Evolutionary conservation across 1,140 invertebrate genomes (phyloP), one percentile per base, ranked within the genome.

Genomic region (Drosophila pallidifrons): DNA sequence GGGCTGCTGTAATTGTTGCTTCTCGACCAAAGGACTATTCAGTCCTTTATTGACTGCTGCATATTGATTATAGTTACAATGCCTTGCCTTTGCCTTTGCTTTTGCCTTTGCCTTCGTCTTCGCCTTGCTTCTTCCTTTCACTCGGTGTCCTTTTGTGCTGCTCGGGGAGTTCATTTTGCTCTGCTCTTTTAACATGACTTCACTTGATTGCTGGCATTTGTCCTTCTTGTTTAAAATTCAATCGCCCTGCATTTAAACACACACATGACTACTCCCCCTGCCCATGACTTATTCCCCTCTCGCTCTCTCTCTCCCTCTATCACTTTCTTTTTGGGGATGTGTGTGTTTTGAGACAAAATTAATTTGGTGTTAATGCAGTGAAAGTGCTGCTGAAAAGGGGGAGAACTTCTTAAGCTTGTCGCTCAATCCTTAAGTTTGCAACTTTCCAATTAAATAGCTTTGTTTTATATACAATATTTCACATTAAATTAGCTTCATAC

Each of bases 291-390:
- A 20, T 25, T 25, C 16, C 38, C 13, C 13, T 28, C 25, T 13
- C 7, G 3, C 41, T 72, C 66, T 25, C 13, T 61, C 54, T 15
- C 41, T 43, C 15, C n/a, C 15, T 30, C 49, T 45, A 2, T 20
- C 20, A 20, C n/a, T 30, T 16, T 57, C 28, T 57, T 10, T 65
- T 7, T 61, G 1, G 55, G 38, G 7, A 11, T 38, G 35, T 30
- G 35, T 69, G 46, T 60, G 11, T 51, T 51, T 61, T 30, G 60
- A 79, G 79, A 74, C 72, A 60, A 82, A 82, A 82, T 88, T 87
- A 82, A 87, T 87, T 87, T 82, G 83, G 83, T 88, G 83, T 82
- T 87, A 88, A 88, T 82, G 80, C 82, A 87, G 80, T 79, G 80
- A 77, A 77, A 77, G 69, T 80, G 81, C 68, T 61, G 58, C 20